Evolutionary conservation across 2,888 invertebrate species (phyloP).

Genomic region (Balanococcus diminutus): DNA sequence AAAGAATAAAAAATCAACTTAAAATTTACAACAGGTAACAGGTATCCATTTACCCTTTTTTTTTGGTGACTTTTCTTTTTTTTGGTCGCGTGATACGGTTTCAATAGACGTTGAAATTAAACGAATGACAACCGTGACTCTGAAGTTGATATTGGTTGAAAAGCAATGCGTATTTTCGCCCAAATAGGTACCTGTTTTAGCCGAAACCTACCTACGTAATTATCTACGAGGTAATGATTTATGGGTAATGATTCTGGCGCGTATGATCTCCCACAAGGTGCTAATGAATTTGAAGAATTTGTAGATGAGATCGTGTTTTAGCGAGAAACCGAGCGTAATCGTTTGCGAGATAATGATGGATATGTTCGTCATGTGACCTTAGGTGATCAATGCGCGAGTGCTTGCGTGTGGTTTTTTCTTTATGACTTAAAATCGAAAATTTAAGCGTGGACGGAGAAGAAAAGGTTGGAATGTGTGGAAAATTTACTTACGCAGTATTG

Average conservation of each 20-base stretch:
- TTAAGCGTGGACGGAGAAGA: too few relatives aligned
- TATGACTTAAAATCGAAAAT: too few relatives aligned
- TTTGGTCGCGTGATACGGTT: conserved; percentile 2
- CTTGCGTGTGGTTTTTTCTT: not conserved
- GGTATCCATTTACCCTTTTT: not conserved
- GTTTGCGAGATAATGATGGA: not conserved
- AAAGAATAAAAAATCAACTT: not conserved
- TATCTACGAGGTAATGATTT: not conserved
- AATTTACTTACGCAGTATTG: too few relatives aligned
- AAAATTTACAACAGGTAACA: not conserved
- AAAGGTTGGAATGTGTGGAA: too few relatives aligned
- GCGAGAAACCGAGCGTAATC: not conserved
- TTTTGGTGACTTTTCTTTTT: not conserved
- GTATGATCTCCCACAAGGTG: not conserved
- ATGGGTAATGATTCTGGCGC: not conserved
- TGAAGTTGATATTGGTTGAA: not conserved
- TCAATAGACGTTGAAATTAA: not conserved
- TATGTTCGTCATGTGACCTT: not conserved
- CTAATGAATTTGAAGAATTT: conserved; percentile 2
- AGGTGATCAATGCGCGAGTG: not conserved
- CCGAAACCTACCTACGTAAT: not conserved
- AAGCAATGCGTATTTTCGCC: not conserved
- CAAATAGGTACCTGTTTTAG: not conserved
- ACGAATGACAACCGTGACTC: conserved; percentile 19
- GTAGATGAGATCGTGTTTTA: not conserved